Base-by-base conservation (phyloP, 2,113 vertebrate genomes). In the Caranx melampygus region DNA sequence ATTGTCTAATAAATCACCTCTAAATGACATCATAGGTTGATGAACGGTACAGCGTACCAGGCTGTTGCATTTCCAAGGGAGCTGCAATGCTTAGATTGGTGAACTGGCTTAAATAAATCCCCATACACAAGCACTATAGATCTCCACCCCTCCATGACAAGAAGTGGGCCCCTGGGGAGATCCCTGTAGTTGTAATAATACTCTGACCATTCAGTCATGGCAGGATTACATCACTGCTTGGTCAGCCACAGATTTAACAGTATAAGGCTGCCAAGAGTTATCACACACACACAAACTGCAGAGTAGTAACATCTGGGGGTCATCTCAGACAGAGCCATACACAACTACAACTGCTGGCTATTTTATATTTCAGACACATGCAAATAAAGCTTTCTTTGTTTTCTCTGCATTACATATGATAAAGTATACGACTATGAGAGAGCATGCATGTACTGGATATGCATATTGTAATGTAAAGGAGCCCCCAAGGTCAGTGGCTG, bases 91-190 rank as follows among this genome's bases (percentile, higher is more conserved):
- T 57, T 0, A 49, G 21, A 37, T 37, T 57, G 66, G 45, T 69
- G 21, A 51, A 45, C n/a, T 34, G 47, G 12, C 5, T 70, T 72
- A 69, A 15, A 44, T 68, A 81, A 75, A 81, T 59, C 67, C 49
- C 40, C 60, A 55, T 14, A 35, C 11, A 55, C 14, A 33, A 51
- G 15, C 60, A 44, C 20, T 54, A 40, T 40, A 68, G 52, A 75
- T 58, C 51, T 78, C 59, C 42, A 65, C 67, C 68, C 20, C 68
- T 75, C 55, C 12, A 3, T 70, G 69, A 78, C 61, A 72, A 68
- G 34, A 55, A 72, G 72, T 40, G 75, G 75, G 76, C 76, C 72
- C 77, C n/a, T 51, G 81, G 72, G 87, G 87, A 84, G 72, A 51
- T 58, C 57, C 78, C 42, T 68, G 21, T 26, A 52, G 34, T 64